Evolutionary conservation across 2,888 invertebrate genomes (phyloP).

Genomic region (Cantharis nigra): DNA sequence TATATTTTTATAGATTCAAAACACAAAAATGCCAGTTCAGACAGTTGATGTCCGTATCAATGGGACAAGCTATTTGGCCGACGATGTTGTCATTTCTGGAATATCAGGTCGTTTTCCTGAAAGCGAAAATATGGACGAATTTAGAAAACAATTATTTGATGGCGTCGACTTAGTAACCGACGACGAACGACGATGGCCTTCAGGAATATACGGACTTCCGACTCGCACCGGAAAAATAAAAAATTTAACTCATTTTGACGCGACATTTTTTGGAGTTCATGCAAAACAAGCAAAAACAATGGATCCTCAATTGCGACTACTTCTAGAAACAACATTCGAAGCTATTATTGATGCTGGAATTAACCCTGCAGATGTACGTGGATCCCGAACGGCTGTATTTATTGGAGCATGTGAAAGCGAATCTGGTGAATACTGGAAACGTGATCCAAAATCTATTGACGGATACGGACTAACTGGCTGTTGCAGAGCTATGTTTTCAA

Average conservation of each 20-base stretch:
- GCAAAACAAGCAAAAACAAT: constrained; percentile 90
- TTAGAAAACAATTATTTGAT: constrained; percentile 86
- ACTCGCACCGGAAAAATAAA: constrained; percentile 82
- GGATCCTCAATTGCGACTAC: constrained; percentile 79
- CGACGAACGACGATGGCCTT: constrained; percentile 87
- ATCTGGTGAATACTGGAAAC: constrained; percentile 85
- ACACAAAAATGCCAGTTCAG: constrained; percentile 68
- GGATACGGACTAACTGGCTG: constrained; percentile 94
- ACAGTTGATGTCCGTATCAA: constrained; percentile 49
- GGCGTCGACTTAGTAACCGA: constrained; percentile 93
- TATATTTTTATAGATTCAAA: constrained; percentile 2
- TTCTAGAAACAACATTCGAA: constrained; percentile 92
- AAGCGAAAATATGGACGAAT: constrained; percentile 88
- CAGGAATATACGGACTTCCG: constrained; percentile 80
- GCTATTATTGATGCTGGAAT: constrained; percentile 86
- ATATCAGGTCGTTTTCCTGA: constrained; percentile 90
- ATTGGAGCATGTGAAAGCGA: constrained; percentile 92
- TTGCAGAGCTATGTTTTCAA: constrained; percentile 95
- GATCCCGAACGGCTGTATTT: constrained; percentile 91
- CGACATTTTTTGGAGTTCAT: constrained; percentile 88
- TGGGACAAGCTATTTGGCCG: constrained; percentile 55
- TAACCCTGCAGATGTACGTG: constrained; percentile 82
- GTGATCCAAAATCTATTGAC: constrained; percentile 83
- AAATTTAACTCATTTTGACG: constrained; percentile 80
- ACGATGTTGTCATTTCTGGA: constrained; percentile 81